phyloP scores from a whole-genome alignment of 2,113 vertebrate species.

The Dasyurus viverrinus region DNA sequence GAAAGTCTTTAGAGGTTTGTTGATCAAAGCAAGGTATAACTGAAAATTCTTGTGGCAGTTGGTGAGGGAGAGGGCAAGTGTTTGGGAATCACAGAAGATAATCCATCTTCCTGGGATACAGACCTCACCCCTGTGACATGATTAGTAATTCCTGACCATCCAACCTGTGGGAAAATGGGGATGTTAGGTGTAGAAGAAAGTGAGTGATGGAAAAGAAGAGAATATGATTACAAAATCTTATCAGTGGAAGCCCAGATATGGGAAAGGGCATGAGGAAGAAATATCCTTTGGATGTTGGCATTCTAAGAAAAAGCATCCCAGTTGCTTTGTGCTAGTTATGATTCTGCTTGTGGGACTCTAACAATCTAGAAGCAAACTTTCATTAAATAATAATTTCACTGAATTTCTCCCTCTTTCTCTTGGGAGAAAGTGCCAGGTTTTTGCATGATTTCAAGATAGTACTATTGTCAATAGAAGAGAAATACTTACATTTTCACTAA shows the following conservation, averaged over 20 bases:
- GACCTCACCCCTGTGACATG: not conserved
- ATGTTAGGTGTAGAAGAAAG: not conserved
- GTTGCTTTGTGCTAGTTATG: not conserved
- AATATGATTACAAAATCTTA: not conserved
- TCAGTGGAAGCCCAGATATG: not conserved
- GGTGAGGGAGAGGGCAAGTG: not conserved
- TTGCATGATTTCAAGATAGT: not conserved
- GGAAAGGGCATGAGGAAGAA: not conserved
- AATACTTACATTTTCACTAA: not conserved
- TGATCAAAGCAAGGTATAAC: not conserved
- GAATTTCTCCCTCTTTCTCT: not conserved
- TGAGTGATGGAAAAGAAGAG: not conserved
- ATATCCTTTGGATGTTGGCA: not conserved
- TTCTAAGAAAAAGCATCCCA: not conserved
- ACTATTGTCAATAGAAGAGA: slow-evolving; percentile 16
- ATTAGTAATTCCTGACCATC: not conserved
- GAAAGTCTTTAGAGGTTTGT: slow-evolving; percentile 14
- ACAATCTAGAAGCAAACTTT: slow-evolving; percentile 28
- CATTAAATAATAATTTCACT: slow-evolving; percentile 3
- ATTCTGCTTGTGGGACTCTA: slow-evolving; percentile 38
- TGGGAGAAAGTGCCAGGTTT: not conserved
- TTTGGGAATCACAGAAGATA: not conserved
- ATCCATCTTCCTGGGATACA: not conserved
- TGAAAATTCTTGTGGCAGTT: not conserved
- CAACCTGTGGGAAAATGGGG: not conserved